Conservation (phyloP, 2,888 invertebrate species). For the Ceriagrion tenellum region DNA sequence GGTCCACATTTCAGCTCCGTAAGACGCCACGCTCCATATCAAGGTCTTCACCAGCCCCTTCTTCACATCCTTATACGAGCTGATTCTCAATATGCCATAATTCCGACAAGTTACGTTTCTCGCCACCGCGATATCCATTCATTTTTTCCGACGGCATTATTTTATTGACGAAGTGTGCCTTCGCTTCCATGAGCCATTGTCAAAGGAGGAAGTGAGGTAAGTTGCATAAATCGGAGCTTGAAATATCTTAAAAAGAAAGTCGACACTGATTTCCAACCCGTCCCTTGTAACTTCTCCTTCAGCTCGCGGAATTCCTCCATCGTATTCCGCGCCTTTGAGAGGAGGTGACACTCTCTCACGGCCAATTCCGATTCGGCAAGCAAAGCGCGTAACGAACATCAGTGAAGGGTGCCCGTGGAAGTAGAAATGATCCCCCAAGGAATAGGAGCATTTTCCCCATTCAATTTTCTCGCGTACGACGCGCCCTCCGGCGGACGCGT, state of each 20-base stretch:
- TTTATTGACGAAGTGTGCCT: too few species aligned
- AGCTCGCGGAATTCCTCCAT: neutral
- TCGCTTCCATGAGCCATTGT: too few species aligned
- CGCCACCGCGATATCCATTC: too few species aligned
- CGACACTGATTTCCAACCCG: neutral
- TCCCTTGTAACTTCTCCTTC: neutral
- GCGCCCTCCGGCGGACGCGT: neutral
- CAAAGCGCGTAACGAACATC: neutral
- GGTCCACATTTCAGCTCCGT: too few species aligned
- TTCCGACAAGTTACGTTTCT: too few species aligned
- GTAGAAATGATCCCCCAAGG: neutral
- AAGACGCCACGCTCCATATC: too few species aligned
- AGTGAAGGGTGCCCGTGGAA: neutral
- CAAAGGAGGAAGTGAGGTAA: too few species aligned
- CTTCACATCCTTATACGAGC: too few species aligned
- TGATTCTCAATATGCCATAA: too few species aligned
- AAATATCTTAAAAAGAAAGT: neutral
- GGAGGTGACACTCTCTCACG: neutral
- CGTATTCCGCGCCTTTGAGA: neutral
- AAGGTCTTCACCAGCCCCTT: too few species aligned
- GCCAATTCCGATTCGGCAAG: neutral
- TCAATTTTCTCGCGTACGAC: neutral
- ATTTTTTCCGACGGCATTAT: too few species aligned
- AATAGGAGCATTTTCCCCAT: neutral
- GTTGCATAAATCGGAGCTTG: too few species aligned